These are phyloP conservation scores for Gallinago undulata DNA, from an alignment of 2,113 vertebrate genomes.

Conservation along the genomic window DNA sequence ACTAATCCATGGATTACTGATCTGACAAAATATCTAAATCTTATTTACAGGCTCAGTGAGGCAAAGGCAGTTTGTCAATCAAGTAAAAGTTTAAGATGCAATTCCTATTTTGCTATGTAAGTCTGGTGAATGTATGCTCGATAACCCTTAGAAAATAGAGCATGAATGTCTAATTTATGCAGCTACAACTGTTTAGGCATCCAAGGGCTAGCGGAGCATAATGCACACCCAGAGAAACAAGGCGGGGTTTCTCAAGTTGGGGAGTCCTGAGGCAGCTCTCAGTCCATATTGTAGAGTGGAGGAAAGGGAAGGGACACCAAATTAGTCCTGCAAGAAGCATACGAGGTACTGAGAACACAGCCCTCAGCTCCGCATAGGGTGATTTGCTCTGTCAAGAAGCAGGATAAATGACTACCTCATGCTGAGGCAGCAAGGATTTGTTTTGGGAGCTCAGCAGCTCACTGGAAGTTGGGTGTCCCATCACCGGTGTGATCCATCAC, in stretches of 20 bases:
- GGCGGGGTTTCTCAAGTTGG: background rate
- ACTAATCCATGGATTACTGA: background rate
- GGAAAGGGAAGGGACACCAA: background rate
- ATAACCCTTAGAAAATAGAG: background rate
- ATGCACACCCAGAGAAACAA: background rate
- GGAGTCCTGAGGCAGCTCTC: background rate
- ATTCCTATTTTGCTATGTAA: background rate
- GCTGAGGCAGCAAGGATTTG: background rate
- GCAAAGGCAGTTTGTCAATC: background rate
- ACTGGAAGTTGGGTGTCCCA: background rate
- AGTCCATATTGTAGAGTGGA: background rate
- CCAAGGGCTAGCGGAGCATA: background rate
- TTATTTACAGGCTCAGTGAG: background rate
- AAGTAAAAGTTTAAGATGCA: background rate
- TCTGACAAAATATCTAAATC: background rate
- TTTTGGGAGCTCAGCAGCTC: background rate
- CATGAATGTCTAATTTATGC: background rate
- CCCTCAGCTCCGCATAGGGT: background rate
- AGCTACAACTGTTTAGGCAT: background rate
- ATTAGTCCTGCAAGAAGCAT: background rate
- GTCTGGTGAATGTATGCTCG: background rate
- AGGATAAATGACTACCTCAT: slow-evolving; percentile 1
- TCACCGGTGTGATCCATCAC: background rate
- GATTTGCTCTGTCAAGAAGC: slow-evolving; percentile 14
- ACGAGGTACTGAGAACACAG: background rate